Evolutionary conservation across 2,888 invertebrate genomes (phyloP).

Genomic region (Stenotaenia linearis): DNA sequence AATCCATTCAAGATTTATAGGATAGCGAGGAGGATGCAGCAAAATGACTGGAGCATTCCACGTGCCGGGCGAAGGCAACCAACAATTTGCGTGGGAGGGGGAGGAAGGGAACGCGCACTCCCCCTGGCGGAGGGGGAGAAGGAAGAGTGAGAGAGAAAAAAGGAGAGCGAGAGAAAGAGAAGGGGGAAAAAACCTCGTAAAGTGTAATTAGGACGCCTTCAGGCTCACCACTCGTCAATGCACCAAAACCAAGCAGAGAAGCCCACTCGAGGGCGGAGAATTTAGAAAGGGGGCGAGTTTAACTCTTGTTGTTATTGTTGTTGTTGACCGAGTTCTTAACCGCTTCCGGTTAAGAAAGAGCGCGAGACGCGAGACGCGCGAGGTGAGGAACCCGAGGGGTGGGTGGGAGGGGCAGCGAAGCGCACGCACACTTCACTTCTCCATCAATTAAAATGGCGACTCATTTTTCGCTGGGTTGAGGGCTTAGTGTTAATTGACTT

Average conservation of each 20-base stretch:
- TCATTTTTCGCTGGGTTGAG: conserved; percentile 1
- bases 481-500: conserved; percentile 17
- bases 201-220: conserved; percentile 19
- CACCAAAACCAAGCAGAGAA: conserved; percentile 7
- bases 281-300: neutral
- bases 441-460: conserved; percentile 10
- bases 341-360: too few species aligned
- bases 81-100: conserved; percentile 19
- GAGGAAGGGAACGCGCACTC: conserved; percentile 14
- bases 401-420: neutral
- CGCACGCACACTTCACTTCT: neutral
- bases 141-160: neutral
- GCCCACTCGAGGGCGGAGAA: neutral
- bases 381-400: neutral
- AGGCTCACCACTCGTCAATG: conserved; percentile 19
- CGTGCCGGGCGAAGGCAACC: conserved; percentile 19
- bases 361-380: neutral
- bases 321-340: too few species aligned
- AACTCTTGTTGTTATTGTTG: too few species aligned
- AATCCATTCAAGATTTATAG: conserved; percentile 27
- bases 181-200: conserved; percentile 8
- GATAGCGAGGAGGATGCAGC: conserved; percentile 18
- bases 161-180: conserved; percentile 2
- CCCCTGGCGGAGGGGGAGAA: conserved; percentile 12
- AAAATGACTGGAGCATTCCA: conserved; percentile 19